Evolutionary conservation across 2,113 vertebrate genomes (phyloP), one percentile per base, ranked within the genome.

Genomic region (Dendropsophus ebraccatus): DNA sequence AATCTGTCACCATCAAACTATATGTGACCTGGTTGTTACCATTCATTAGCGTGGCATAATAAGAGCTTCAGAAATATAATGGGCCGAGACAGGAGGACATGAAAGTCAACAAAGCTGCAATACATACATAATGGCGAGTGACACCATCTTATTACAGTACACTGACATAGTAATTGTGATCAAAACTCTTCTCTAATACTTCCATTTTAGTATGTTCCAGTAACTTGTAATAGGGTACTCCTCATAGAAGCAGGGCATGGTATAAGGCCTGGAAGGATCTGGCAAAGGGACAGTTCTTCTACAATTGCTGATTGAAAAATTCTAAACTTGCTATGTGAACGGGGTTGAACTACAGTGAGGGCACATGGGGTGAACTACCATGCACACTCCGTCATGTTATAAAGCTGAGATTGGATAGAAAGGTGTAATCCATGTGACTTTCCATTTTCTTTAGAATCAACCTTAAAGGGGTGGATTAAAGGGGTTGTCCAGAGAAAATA

Each of bases 1-100:
- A 49, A 77, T 77, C 74, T 77, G 77, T 79, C 52, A 32, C 77
- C 35, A 37, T 58, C 52, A 37, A 58, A 79, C 54, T n/a, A 79
- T 37, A 60, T n/a, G 16, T 79, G 56, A 79, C 52, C 77, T 78
- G 12, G 73, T 75, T 56, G 32, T 58, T 35, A 17, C 77, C 19
- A 56, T 60, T 67, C 12, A 37, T 41, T 35, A 58, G 47, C 25
- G 54, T 19, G 25, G 45, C 25, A 30, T 74, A 74, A 74, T 54
- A 30, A 32, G 47, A 77, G 74, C 14, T 50, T 52, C 28, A 23
- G 19, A 54, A 23, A 14, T 21, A 78, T 35, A 32, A 35, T 56
- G 50, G 37, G 52, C 77, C 21, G 0, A 41, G 73, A 30, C 7
- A 76, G 32, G 10, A 37, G 30, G 77, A 45, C 32, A 37, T 14